Percentiles rank a stretch among this genome's conserved stretches.
Conservation (phyloP, 2,797 vertebrate species). For the Nannoperca australis region DNA sequence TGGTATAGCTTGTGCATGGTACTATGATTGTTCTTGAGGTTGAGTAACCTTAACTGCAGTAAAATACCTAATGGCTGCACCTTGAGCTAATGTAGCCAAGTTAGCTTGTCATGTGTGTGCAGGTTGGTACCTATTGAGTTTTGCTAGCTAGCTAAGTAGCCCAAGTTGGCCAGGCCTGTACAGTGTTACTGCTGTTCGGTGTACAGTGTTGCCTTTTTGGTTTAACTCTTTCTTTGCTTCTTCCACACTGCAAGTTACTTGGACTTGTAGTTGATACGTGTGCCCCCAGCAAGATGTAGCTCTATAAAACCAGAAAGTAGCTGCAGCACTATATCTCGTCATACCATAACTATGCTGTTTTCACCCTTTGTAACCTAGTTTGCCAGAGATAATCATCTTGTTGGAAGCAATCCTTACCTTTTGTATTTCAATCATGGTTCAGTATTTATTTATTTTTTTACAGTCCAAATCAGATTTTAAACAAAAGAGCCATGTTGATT, state of each 20-base stretch:
- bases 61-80: constrained; percentile 45
- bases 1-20: not conserved
- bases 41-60: constrained; percentile 16
- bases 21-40: constrained; percentile 3
- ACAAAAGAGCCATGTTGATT: not conserved
- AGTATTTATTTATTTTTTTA: not conserved
- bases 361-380: constrained; percentile 1
- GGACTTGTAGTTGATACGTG: not conserved
- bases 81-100: constrained; percentile 77
- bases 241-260: not conserved
- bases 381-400: not conserved
- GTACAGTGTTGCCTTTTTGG: constrained; percentile 70
- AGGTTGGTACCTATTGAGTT: constrained; percentile 68
- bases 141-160: constrained; percentile 80
- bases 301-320: not conserved
- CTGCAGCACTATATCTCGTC: not conserved
- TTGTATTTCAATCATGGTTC: not conserved
- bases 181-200: constrained; percentile 62
- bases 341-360: not conserved
- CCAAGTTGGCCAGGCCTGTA: constrained; percentile 78
- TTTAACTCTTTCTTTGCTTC: constrained; percentile 78
- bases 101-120: constrained; percentile 79
- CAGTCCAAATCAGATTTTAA: not conserved
- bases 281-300: constrained; percentile 6
- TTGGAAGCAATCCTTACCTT: not conserved